phyloP scores from a whole-genome alignment of 2,797 vertebrate genomes.

The Acanthurus leucopareius region DNA sequence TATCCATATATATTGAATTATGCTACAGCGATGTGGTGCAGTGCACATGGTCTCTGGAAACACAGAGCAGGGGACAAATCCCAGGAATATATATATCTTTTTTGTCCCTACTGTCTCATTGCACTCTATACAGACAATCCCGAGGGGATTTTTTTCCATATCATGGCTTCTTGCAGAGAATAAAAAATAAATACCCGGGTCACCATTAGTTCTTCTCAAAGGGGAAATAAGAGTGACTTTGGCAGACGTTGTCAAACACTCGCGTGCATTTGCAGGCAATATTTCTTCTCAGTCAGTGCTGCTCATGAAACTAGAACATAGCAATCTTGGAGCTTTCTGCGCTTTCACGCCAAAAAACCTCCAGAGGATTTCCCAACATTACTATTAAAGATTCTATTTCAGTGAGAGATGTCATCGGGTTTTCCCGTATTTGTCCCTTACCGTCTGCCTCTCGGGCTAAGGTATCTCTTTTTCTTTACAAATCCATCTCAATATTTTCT shows the following conservation, averaged over 20 bases:
- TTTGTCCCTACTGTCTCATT: slow-evolving; percentile 25
- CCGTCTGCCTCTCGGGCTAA: slow-evolving; percentile 29
- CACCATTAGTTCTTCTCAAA: slow-evolving; percentile 27
- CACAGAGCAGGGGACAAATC: slow-evolving; percentile 41
- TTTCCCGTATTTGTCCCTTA: slow-evolving; percentile 36
- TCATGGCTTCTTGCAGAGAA: slow-evolving; percentile 36
- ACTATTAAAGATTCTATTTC: slow-evolving; percentile 53
- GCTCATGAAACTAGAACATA: slow-evolving; percentile 28
- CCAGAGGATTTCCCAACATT: slow-evolving; percentile 51
- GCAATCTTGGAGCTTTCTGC: slow-evolving; percentile 46
- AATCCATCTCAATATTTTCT: too few species aligned
- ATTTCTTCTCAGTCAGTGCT: slow-evolving; percentile 6
- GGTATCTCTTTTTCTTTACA: background rate
- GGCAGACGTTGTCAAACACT: slow-evolving; percentile 29
- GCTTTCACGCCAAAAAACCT: slow-evolving; percentile 51
- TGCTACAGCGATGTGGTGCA: slow-evolving; percentile 34
- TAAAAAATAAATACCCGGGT: slow-evolving; percentile 22
- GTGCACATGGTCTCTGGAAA: slow-evolving; percentile 32
- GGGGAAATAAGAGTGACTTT: slow-evolving; percentile 19
- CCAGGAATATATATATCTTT: slow-evolving; percentile 16
- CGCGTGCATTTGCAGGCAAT: slow-evolving; percentile 45
- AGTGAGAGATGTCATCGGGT: slow-evolving; percentile 34
- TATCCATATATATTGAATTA: slow-evolving; percentile 48
- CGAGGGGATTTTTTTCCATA: slow-evolving; percentile 3
- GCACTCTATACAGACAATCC: slow-evolving; percentile 24